These are phyloP conservation scores for Denticeps clupeoides DNA, from an alignment of 2,797 vertebrate genomes.

Conservation along the genomic window DNA sequence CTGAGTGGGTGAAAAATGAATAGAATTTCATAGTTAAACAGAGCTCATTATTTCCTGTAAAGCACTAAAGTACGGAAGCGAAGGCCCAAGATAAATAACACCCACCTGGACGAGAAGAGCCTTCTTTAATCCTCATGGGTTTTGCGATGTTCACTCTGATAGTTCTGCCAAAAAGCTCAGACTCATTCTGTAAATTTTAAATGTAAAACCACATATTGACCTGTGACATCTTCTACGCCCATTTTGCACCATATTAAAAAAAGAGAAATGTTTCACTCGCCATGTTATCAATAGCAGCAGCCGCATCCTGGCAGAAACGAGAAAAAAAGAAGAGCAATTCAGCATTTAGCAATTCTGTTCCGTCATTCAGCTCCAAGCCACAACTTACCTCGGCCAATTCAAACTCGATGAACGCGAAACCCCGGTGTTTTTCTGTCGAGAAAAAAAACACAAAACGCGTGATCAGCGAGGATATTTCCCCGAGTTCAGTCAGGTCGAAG, in stretches of 20 bases:
- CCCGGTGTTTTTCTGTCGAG: slow-evolving; percentile 85
- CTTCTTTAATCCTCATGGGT: slow-evolving; percentile 95
- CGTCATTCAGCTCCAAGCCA: too few species aligned
- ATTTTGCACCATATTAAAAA: background rate
- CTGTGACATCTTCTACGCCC: too few species aligned
- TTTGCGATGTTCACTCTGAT: slow-evolving; percentile 94
- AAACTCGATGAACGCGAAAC: slow-evolving; percentile 93
- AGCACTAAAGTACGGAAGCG: too few species aligned
- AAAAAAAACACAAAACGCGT: slow-evolving; percentile 6
- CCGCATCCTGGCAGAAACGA: slow-evolving; percentile 72
- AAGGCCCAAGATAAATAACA: background rate
- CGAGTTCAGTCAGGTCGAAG: background rate
- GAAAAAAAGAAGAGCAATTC: background rate
- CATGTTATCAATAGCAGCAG: slow-evolving; percentile 97
- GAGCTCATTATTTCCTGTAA: too few species aligned
- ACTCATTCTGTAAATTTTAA: slow-evolving; percentile 64
- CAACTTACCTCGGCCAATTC: slow-evolving; percentile 85
- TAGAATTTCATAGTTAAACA: too few species aligned
- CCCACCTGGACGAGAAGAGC: slow-evolving; percentile 87
- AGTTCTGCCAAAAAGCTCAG: slow-evolving; percentile 91
- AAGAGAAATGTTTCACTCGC: slow-evolving; percentile 45
- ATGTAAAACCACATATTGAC: background rate
- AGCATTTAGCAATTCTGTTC: background rate
- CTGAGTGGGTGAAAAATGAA: too few species aligned
- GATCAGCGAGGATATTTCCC: background rate